Percentiles rank a stretch among this genome's conserved stretches.
These are phyloP conservation scores for Andinoacara biseriatus DNA, from an alignment of 2,113 vertebrate genomes.

Conservation along the genomic window DNA sequence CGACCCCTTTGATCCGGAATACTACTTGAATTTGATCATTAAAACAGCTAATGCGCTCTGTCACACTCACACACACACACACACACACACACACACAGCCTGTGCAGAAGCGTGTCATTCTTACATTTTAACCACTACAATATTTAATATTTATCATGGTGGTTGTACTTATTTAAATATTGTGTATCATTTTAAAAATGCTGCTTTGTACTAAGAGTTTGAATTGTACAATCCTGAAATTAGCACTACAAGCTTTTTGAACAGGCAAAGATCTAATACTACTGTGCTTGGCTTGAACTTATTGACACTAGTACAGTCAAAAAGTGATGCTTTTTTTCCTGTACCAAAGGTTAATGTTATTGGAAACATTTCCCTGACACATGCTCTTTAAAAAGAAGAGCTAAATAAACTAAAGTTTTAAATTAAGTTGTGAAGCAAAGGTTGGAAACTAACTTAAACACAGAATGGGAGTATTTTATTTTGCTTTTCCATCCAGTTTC, in stretches of 20 bases:
- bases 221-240: constrained; percentile 45
- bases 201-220: constrained; percentile 60
- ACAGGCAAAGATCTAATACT: constrained; percentile 13
- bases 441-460: background rate
- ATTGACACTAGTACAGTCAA: constrained; percentile 42
- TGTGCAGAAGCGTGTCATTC: constrained; percentile 34
- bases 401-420: constrained; percentile 6
- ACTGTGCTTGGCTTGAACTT: constrained; percentile 44
- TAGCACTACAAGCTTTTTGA: constrained; percentile 47
- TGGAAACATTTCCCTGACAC: constrained; percentile 22
- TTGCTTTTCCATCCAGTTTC: constrained; percentile 7
- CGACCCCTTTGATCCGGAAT: constrained; percentile 25
- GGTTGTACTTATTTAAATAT: constrained; percentile 70
- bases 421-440: constrained; percentile 9
- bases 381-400: constrained; percentile 31
- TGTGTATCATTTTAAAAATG: constrained; percentile 40
- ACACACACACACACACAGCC: background rate
- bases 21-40: constrained; percentile 16
- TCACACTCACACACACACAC: background rate
- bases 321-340: constrained; percentile 11
- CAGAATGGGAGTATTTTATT: background rate
- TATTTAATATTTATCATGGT: constrained; percentile 78
- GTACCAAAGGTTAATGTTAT: constrained; percentile 52
- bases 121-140: constrained; percentile 62
- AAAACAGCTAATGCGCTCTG: background rate